Conservation (phyloP, 2,113 vertebrate species). For the Macheiramphus alcinus region DNA sequence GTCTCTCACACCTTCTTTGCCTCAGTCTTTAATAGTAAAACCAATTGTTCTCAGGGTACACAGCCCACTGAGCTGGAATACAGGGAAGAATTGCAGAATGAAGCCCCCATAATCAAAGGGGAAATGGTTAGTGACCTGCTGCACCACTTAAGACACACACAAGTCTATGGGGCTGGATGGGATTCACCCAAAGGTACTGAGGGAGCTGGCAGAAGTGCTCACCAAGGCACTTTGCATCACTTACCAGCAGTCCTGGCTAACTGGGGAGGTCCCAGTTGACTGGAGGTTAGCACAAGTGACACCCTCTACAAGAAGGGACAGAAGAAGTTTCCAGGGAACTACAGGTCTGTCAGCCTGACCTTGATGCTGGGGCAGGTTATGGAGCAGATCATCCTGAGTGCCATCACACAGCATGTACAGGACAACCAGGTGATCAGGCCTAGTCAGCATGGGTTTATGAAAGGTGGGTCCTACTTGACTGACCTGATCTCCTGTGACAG, state of each 20-base stretch:
- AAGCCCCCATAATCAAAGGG: background rate
- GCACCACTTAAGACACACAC: no score
- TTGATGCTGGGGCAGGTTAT: no score
- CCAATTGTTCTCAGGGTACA: background rate
- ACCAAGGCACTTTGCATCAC: background rate
- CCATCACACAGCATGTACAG: accelerated
- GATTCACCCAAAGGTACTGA: background rate
- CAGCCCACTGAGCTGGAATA: background rate
- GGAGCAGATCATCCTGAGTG: background rate
- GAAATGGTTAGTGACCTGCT: background rate
- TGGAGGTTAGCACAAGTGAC: background rate
- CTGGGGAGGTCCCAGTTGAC: background rate
- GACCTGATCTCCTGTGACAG: no score
- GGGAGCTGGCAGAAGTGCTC: background rate
- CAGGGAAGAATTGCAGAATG: background rate
- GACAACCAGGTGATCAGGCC: background rate
- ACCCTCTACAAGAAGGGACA: background rate
- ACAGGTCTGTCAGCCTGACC: background rate
- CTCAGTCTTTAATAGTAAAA: background rate
- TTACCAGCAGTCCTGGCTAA: background rate
- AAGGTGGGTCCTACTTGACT: no score
- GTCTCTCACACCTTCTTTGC: background rate
- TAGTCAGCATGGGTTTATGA: background rate
- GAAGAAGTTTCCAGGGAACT: background rate
- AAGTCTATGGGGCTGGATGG: background rate